Conservation (phyloP, 2,797 vertebrate species). For the Dryobates pubescens region DNA sequence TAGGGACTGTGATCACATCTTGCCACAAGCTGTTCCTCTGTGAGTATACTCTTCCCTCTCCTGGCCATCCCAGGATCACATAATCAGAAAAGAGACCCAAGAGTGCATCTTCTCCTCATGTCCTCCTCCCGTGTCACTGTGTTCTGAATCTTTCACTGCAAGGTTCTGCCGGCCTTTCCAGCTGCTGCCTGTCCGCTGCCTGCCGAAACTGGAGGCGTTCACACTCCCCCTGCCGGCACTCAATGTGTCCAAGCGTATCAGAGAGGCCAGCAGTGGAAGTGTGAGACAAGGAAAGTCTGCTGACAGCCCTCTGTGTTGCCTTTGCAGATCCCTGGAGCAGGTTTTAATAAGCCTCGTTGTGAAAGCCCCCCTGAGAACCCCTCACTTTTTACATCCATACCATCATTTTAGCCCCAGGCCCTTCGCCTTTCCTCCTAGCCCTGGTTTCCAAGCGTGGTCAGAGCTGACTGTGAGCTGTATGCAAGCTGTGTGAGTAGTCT, state of each 20-base stretch:
- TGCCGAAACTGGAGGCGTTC: slow-evolving; percentile 7
- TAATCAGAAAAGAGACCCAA: slow-evolving; percentile 19
- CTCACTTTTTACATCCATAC: background rate
- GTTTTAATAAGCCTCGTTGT: background rate
- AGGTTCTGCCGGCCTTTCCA: background rate
- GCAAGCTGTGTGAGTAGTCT: background rate
- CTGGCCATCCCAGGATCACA: background rate
- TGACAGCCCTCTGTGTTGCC: background rate
- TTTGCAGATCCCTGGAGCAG: background rate
- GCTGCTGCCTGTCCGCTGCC: background rate
- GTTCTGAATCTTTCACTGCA: background rate
- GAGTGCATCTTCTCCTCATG: background rate
- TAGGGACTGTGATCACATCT: background rate
- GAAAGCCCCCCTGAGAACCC: background rate
- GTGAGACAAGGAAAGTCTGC: background rate
- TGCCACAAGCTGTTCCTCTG: background rate
- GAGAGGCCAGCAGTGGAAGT: background rate
- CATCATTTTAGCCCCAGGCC: background rate
- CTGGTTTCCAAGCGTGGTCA: background rate
- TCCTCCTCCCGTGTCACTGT: background rate
- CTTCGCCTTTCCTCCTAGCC: background rate
- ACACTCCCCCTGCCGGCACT: slow-evolving; percentile 18
- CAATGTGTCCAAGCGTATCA: background rate
- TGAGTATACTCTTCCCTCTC: background rate
- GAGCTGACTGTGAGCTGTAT: background rate